Evolutionary conservation across 2,888 invertebrate genomes (phyloP).

Genomic region (Meliscaeva auricollis): DNA sequence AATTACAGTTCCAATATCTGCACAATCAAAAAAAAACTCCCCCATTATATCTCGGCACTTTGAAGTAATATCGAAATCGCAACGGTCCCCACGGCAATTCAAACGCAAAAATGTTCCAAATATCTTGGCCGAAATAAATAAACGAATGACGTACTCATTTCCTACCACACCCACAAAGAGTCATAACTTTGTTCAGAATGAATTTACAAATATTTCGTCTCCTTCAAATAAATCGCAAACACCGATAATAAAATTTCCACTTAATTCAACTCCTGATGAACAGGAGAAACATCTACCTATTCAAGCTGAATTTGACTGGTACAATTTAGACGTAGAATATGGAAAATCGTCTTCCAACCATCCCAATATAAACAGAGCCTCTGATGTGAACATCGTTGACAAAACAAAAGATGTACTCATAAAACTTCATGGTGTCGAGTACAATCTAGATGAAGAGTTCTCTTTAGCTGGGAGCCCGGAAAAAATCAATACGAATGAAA

Average conservation of each 20-base stretch:
- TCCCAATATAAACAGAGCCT: slow-evolving; percentile 77
- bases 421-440: slow-evolving; percentile 82
- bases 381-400: slow-evolving; percentile 76
- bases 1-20: slow-evolving; percentile 88
- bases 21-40: slow-evolving; percentile 48
- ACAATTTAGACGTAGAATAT: slow-evolving; percentile 83
- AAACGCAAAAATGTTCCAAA: slow-evolving; percentile 82
- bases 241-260: slow-evolving; percentile 33
- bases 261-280: slow-evolving; percentile 46
- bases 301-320: slow-evolving; percentile 84
- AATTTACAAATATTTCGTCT: slow-evolving; percentile 30
- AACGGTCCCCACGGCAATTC: slow-evolving; percentile 78
- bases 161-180: slow-evolving; percentile 78
- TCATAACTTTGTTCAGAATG: slow-evolving; percentile 44
- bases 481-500: slow-evolving; percentile 76
- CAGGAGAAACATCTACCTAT: slow-evolving; percentile 79
- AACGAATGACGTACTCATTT: slow-evolving; percentile 80
- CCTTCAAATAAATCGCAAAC: slow-evolving; percentile 73
- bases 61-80: slow-evolving; percentile 57
- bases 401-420: slow-evolving; percentile 77
- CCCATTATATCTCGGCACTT: slow-evolving; percentile 61
- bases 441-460: slow-evolving; percentile 83
- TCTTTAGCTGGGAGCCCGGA: slow-evolving; percentile 77
- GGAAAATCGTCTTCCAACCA: slow-evolving; percentile 79
- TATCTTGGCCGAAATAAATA: slow-evolving; percentile 82